Conservation (phyloP, 2,888 invertebrate genomes). For the Bimastos eiseni region DNA sequence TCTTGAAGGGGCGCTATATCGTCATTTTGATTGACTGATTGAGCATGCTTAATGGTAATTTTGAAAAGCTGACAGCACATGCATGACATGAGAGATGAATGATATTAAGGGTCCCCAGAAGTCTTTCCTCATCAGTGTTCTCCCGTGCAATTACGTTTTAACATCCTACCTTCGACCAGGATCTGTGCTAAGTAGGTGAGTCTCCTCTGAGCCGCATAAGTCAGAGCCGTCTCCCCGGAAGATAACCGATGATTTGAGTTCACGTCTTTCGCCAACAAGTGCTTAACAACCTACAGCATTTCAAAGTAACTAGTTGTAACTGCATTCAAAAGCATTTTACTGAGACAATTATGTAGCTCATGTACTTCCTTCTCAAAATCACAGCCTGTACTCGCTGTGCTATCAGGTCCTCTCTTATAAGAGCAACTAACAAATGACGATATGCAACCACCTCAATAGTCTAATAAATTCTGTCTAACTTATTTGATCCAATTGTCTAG, state of each 20-base stretch:
- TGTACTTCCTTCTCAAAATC: neutral
- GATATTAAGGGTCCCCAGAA: neutral
- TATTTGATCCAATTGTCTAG: neutral
- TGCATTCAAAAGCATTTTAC: neutral
- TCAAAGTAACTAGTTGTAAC: neutral
- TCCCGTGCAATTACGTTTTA: neutral
- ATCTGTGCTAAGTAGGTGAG: neutral
- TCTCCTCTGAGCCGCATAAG: neutral
- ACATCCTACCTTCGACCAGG: constrained; percentile 16
- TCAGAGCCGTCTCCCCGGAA: constrained; percentile 16
- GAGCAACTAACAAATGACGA: no score
- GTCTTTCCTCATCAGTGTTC: neutral
- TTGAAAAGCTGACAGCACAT: no score
- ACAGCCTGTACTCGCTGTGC: neutral
- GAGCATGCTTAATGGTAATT: no score
- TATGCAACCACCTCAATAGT: no score
- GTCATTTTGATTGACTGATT: no score
- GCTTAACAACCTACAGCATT: constrained; percentile 17
- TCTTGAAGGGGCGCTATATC: no score
- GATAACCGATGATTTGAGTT: neutral
- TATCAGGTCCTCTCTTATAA: no score
- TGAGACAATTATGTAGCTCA: neutral
- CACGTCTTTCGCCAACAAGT: neutral
- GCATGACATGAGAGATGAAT: neutral
- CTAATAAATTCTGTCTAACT: no score